Percentiles rank a stretch among this genome's conserved stretches.
phyloP scores from a whole-genome alignment of 2,888 invertebrate species.

The Diadegma fenestrale region DNA sequence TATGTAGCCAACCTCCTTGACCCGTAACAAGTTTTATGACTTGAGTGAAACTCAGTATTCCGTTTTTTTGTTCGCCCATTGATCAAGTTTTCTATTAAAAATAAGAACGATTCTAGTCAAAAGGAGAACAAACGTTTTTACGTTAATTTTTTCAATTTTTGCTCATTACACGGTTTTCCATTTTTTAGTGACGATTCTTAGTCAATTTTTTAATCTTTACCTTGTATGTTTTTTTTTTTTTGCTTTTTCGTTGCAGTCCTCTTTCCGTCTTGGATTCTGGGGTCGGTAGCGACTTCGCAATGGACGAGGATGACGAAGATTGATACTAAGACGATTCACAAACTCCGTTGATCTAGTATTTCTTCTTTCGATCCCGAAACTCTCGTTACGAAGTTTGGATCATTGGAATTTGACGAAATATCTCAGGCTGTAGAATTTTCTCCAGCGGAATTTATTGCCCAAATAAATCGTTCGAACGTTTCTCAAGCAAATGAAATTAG shows the following conservation, averaged over 20 bases:
- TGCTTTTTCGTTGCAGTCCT: conserved; percentile 87
- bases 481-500: not conserved
- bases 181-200: not conserved
- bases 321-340: conserved; percentile 57
- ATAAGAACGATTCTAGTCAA: too few species aligned
- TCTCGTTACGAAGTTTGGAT: not conserved
- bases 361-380: not conserved
- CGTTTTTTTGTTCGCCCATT: too few species aligned
- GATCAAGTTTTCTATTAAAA: too few species aligned
- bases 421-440: not conserved
- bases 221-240: conserved; percentile 44
- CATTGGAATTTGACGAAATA: not conserved
- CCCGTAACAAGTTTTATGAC: too few species aligned
- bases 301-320: conserved; percentile 91
- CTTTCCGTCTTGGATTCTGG: conserved; percentile 93
- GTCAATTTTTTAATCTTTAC: conserved; percentile 28
- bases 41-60: too few species aligned
- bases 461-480: not conserved
- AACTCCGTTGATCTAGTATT: not conserved
- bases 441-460: not conserved
- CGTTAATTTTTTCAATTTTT: not conserved
- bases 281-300: conserved; percentile 91
- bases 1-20: too few species aligned
- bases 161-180: not conserved
- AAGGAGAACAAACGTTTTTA: too few species aligned